Evolutionary conservation across 2,797 vertebrate genomes (phyloP).

Genomic region (Thripadectes ignobilis): DNA sequence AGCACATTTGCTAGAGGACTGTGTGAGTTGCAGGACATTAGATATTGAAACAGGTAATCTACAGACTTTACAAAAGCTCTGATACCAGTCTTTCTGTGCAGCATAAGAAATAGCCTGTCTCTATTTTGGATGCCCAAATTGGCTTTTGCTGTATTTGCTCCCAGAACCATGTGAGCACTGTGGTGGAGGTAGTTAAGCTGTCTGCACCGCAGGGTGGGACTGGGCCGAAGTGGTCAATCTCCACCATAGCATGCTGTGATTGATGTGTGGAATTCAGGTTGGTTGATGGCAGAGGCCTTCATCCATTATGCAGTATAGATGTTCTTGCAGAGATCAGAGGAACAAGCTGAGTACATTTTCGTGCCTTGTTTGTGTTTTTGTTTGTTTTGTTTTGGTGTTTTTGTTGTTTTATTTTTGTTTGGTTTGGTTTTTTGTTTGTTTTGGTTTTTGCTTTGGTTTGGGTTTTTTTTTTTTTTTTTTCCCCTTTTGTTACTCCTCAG

Average conservation of each 20-base stretch:
- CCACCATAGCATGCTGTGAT: not conserved
- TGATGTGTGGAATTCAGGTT: not conserved
- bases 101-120: not conserved
- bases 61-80: not conserved
- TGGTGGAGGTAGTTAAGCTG: not conserved
- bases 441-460: no score
- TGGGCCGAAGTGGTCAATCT: not conserved
- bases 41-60: not conserved
- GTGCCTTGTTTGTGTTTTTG: not conserved
- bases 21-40: not conserved
- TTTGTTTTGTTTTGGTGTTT: not conserved
- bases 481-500: not conserved
- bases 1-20: not conserved
- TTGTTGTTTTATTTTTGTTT: no score
- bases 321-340: not conserved
- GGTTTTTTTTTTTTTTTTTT: not conserved
- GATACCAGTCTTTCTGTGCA: not conserved
- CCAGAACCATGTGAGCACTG: rapidly evolving
- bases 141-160: not conserved
- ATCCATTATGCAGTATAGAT: not conserved
- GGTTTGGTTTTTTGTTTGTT: no score
- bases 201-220: not conserved
- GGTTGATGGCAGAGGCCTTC: not conserved
- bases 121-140: not conserved
- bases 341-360: not conserved